Evolutionary conservation across 2,797 vertebrate genomes (phyloP), one percentile per base, ranked within the genome.

Genomic region (Chelidonichthys spinosus): DNA sequence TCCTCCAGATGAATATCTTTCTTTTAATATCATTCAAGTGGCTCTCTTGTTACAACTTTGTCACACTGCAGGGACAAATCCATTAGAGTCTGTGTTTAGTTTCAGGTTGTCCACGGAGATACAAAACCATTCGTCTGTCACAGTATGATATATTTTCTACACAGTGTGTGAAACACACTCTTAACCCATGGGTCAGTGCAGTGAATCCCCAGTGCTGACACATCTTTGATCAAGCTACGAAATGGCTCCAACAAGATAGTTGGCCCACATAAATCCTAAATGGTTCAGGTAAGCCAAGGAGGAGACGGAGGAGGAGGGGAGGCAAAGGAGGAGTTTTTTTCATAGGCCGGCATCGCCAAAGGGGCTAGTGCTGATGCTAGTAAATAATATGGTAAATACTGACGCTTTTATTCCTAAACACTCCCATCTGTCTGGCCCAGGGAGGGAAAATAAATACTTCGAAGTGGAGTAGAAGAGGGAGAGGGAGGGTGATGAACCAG

Each of bases 351-450:
- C 42, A n/a, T 76, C 67, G 81, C 87, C 75, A 81, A 86, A 83
- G 85, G 82, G 66, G 69, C 44, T 36, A 44, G 63, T 7, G 14
- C 59, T 64, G 61, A 60, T 63, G 83, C 85, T 79, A 78, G 82
- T 93, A 90, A 92, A 93, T 92, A 91, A 91, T 87, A 86, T 87
- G 86, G 82, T 92, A 90, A 92, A 92, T 90, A 90, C 78, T 63
- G 78, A 90, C 47, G 42, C 84, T 86, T 92, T 93, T 92, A 90
- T 90, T 89, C 81, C 84, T 65, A 69, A 87, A 82, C 83, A 83
- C 84, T 87, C 52, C 86, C 84, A 89, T 90, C 83, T 91, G 87
- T 90, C 86, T 87, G 80, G 81, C 77, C 79, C 71, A 79, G 72
- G 76, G 85, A 87, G 74, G 44, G 66, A 56, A 81, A 85, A 91